Evolutionary conservation across 2,113 vertebrate genomes (phyloP).

Genomic region (Dasyprocta punctata): DNA sequence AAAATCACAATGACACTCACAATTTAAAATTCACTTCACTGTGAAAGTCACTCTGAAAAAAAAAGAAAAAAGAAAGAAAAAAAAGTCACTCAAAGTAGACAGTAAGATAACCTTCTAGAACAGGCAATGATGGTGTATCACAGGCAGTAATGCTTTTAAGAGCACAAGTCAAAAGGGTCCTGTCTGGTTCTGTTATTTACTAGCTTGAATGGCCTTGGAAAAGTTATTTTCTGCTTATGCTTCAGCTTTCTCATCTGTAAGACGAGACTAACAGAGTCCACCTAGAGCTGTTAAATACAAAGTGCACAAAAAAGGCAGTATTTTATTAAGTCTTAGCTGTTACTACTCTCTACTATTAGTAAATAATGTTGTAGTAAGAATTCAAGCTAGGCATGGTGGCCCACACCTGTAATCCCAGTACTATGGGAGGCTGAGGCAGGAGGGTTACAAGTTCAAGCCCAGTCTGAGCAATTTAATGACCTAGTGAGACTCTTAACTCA

Average conservation of each 20-base stretch:
- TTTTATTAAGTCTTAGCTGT: background rate
- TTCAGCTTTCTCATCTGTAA: background rate
- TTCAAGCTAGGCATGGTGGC: background rate
- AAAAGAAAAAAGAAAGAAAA: background rate
- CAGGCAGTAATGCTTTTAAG: background rate
- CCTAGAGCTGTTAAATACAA: background rate
- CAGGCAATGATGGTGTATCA: background rate
- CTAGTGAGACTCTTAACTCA: background rate
- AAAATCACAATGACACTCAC: background rate
- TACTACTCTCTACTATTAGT: background rate
- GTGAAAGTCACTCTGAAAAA: slow-evolving; percentile 16
- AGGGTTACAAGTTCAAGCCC: background rate
- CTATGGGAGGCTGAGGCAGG: background rate
- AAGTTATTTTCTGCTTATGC: background rate
- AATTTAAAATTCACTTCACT: slow-evolving; percentile 47
- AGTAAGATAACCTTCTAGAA: background rate
- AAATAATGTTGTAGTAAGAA: background rate
- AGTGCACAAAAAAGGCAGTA: background rate
- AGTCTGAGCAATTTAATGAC: background rate
- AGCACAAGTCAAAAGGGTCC: background rate
- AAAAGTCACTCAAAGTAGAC: slow-evolving; percentile 27
- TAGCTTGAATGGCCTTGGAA: background rate
- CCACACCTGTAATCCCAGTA: background rate
- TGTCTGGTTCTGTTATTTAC: background rate
- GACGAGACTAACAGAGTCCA: background rate